Base-by-base conservation (phyloP, 2,888 invertebrate species). In the Trichopria drosophilae region DNA sequence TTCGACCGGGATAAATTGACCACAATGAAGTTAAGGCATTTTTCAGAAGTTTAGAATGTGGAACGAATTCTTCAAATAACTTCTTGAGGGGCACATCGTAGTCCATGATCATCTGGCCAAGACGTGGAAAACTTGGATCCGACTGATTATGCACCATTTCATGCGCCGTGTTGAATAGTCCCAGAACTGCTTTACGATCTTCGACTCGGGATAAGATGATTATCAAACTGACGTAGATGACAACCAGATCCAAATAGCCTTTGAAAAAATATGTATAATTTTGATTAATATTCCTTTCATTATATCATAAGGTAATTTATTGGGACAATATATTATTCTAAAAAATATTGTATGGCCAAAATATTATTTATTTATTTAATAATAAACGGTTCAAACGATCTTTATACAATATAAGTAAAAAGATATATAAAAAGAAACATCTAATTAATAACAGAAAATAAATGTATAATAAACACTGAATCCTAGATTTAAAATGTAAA, bases 101-200 rank as follows among this genome's bases (percentile, higher is more conserved):
- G 69, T 99, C 99, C 63, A 97, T 85, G 56, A 99, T 96, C 88
- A 99, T 87, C 77, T 95, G 96, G 0, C 98, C 99, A 39, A 99
- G 80, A 10, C 98, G 83, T 4, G 98, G 98, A 75, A 98, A 99
- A 68, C 91, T 93, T 12, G 85, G 82, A 75, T 95, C 95, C 45
- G 90, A 86, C 67, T 90, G 89, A 62, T 86, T 90, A 71, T 98
- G 87, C 19, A 93, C 89, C 83, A 97, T 86, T 79, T 99, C 99
- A 79, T 95, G 92, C 3, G 98, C 99, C 32, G 93, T 94, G 80
- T 98, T 99, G 73, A 95, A 99, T 13, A 99, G 81, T 0, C 98
- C 97, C 34, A 99, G 77, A 0, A 98, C 97, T 1, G 95, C 93
- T 79, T 98, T 98, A 9, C 99, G 83, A 74, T 99, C 99, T 76